Evolutionary conservation across 92 coral and sea anemone genomes (phyloP).

Genomic region (Epizoanthus illoricatus): DNA sequence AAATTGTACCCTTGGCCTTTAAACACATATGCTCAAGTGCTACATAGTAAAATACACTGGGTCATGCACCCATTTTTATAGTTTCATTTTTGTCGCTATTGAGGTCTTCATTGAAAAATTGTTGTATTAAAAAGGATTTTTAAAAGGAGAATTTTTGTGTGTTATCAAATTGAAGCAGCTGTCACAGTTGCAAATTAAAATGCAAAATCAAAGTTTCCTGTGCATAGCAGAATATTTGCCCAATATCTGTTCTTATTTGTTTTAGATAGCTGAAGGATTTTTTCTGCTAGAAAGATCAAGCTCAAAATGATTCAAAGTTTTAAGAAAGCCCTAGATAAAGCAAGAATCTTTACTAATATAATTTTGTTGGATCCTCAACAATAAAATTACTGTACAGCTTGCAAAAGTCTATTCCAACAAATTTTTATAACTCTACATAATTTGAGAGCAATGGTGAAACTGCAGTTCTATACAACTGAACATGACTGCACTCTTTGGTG

Average conservation of each 20-base stretch:
- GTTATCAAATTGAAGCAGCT: slow-evolving; percentile 37
- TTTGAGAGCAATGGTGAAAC: background rate
- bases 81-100: background rate
- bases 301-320: background rate
- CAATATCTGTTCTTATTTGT: slow-evolving; percentile 15
- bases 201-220: slow-evolving; percentile 37
- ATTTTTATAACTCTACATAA: background rate
- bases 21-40: too few relatives aligned
- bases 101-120: background rate
- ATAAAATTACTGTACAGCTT: background rate
- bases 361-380: background rate
- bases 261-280: slow-evolving; percentile 13
- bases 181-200: slow-evolving; percentile 29
- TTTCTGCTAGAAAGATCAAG: background rate
- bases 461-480: background rate
- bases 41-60: too few relatives aligned
- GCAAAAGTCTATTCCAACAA: background rate
- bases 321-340: background rate
- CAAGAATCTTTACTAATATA: background rate
- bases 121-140: background rate
- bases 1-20: slow-evolving; percentile 1
- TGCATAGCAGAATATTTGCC: slow-evolving; percentile 18
- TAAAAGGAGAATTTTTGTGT: slow-evolving; percentile 15
- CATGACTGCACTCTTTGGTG: background rate
- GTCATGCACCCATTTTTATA: background rate